phyloP scores from a whole-genome alignment of 2,888 invertebrate species.

The Liopterus haemorrhoidalis region DNA sequence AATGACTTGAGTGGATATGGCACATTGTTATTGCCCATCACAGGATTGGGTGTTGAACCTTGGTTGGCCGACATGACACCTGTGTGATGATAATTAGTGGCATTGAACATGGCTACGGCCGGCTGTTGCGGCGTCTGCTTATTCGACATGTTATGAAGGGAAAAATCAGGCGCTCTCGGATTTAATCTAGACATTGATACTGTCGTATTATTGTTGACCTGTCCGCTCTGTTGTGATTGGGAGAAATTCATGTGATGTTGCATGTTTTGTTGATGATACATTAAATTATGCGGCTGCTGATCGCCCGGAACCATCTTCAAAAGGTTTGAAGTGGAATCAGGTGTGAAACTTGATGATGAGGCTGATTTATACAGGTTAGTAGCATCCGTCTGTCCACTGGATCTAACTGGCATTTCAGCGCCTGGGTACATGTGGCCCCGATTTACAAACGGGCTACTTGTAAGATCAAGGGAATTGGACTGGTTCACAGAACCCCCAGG shows the following conservation, averaged over 20 bases:
- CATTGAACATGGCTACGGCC: slow-evolving; percentile 26
- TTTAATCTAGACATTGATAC: slow-evolving; percentile 64
- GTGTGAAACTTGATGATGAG: slow-evolving; percentile 28
- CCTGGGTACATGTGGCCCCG: slow-evolving; percentile 24
- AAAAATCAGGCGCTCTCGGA: slow-evolving; percentile 75
- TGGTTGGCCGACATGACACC: slow-evolving; percentile 27
- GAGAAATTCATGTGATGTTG: slow-evolving; percentile 40
- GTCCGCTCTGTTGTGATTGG: slow-evolving; percentile 37
- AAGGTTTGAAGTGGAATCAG: slow-evolving; percentile 38
- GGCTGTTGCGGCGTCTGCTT: slow-evolving; percentile 35
- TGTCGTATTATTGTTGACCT: slow-evolving; percentile 40
- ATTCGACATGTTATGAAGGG: slow-evolving; percentile 43
- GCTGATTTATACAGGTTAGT: slow-evolving; percentile 36
- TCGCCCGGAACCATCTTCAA: slow-evolving; percentile 46
- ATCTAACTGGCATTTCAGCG: slow-evolving; percentile 16
- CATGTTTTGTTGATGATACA: slow-evolving; percentile 36
- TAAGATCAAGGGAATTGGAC: slow-evolving; percentile 30
- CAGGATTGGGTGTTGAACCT: slow-evolving; percentile 18
- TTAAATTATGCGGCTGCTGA: slow-evolving; percentile 37
- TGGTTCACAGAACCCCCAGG: slow-evolving; percentile 35
- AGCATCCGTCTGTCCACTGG: slow-evolving; percentile 29
- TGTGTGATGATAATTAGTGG: slow-evolving; percentile 35
- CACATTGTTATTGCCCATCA: slow-evolving; percentile 19
- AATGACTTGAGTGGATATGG: slow-evolving; percentile 21
- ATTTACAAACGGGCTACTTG: slow-evolving; percentile 27